Base-by-base conservation (phyloP, 2,113 vertebrate genomes). In the Channa maculata region DNA sequence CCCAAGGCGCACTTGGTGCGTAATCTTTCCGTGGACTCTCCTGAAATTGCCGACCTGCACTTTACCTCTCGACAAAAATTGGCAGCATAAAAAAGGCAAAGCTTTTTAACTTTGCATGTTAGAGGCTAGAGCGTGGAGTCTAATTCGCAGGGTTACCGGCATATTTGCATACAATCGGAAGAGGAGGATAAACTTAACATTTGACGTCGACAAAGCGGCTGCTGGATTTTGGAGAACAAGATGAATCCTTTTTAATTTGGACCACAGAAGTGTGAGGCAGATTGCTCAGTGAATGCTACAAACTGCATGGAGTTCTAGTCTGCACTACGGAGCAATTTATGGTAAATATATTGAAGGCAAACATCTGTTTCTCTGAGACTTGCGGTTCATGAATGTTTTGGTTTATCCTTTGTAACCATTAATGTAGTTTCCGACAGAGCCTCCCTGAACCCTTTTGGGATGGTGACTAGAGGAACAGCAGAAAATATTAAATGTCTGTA, bases 291-390 rank as follows among this genome's bases (percentile, higher is more conserved):
- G 86, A 86, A 79, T 75, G 82, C 87, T 83, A 77, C 86, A 71
- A 88, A 83, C 92, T 93, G 92, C 90, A 92, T 94, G 93, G 93
- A 91, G 87, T 79, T 93, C 77, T 94, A 94, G 91, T 84, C 88
- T 82, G 86, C 88, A 93, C 88, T 73, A 88, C 85, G 79, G 88
- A 92, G 75, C 90, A 87, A 93, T 95, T 94, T 93, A 95, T 95
- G 94, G 94, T 95, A 93, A 93, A 90, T 91, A 88, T 86, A 51
- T 71, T 79, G 67, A 41, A 5, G 39, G 6, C 34, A 71, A 68
- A 1, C 72, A 64, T 55, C 12, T 58, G 33, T 49, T 44, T 67
- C 33, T 79, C 2, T 11, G 48, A 55, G 39, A 80, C 54, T 67
- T n/a, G 7, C 5, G 1, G 4, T 54, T 71, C 52, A 4, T 10